These are phyloP conservation scores for Psittacula echo DNA, from an alignment of 2,797 vertebrate species.

Conservation along the genomic window DNA sequence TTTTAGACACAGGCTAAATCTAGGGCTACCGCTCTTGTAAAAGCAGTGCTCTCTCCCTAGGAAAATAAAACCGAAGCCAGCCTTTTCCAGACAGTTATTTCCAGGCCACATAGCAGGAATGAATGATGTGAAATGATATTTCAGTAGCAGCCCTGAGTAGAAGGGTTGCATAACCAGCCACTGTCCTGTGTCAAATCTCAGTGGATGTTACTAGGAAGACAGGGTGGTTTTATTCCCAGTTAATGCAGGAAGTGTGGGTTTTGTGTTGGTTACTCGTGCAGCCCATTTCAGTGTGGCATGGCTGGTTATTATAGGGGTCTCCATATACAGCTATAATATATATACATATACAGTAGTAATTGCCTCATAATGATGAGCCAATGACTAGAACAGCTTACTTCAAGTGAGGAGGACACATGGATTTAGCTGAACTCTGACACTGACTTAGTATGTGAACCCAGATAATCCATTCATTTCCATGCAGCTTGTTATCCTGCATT, in stretches of 20 bases:
- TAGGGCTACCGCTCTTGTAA: not conserved
- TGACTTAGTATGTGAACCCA: not conserved
- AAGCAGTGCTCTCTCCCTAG: not conserved
- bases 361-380: not conserved
- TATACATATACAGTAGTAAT: not conserved
- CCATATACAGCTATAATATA: not conserved
- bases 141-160: conserved; percentile 24
- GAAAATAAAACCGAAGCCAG: not conserved
- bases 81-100: conserved; percentile 54
- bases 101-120: conserved; percentile 57
- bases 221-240: not conserved
- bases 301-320: not conserved
- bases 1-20: not conserved
- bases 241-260: not conserved
- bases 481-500: not conserved
- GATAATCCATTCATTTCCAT: not conserved
- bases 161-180: conserved; percentile 46
- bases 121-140: conserved; percentile 55
- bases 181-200: not conserved
- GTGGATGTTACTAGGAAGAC: not conserved
- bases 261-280: not conserved
- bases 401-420: not conserved
- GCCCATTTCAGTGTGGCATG: not conserved
- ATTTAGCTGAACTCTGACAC: not conserved
- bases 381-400: not conserved